These are phyloP conservation scores for Nyctalus aviator DNA, from an alignment of 2,797 vertebrate species.

Conservation along the genomic window DNA sequence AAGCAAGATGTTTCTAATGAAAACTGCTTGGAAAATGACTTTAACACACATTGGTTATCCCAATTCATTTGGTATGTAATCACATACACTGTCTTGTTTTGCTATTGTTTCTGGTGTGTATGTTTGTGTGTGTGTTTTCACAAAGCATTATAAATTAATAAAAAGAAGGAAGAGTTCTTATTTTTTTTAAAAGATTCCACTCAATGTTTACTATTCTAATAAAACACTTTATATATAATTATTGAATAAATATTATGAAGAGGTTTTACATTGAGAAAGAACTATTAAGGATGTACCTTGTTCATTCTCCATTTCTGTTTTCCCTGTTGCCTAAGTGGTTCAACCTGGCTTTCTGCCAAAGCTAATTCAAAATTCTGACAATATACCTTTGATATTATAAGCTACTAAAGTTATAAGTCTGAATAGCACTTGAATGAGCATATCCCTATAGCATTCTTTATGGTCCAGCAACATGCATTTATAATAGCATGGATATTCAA, in stretches of 20 bases:
- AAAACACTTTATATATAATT: neutral
- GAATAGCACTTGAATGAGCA: constrained; percentile 6
- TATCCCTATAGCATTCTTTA: neutral
- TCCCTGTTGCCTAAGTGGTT: neutral
- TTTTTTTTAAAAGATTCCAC: neutral
- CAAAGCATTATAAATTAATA: constrained; percentile 5
- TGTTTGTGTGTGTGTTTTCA: neutral
- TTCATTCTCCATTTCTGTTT: constrained; percentile 16
- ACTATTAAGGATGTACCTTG: neutral
- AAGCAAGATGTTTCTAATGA: neutral
- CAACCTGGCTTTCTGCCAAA: constrained; percentile 32
- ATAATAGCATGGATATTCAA: constrained; percentile 5
- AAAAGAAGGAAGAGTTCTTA: neutral
- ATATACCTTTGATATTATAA: constrained; percentile 2
- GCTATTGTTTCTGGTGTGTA: neutral
- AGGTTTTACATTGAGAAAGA: neutral
- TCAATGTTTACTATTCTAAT: constrained; percentile 19
- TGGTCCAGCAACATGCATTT: neutral
- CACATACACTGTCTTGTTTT: neutral
- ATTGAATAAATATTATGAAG: neutral
- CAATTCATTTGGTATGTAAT: neutral
- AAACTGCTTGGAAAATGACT: constrained; percentile 6
- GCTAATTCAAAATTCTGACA: constrained; percentile 42
- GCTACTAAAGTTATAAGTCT: constrained; percentile 15
- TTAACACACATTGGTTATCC: neutral